Conservation (phyloP, 2,797 vertebrate genomes). For the Pantherophis alleghaniensis region DNA sequence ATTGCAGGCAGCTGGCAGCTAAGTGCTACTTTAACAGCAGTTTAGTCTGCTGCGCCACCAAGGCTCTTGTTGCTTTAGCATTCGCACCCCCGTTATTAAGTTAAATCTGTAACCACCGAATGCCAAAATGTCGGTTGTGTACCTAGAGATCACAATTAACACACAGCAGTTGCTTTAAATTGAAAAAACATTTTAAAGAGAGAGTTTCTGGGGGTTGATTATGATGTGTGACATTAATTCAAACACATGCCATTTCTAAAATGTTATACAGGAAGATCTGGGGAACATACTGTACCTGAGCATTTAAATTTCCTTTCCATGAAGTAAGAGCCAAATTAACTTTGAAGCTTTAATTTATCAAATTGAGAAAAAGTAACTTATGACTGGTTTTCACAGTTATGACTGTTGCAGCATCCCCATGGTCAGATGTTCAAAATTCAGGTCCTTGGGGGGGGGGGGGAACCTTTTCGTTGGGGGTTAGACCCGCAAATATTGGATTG, state of each 20-base stretch:
- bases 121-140: background rate
- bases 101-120: constrained; percentile 16
- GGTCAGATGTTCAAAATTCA: background rate
- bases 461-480: too few relatives aligned
- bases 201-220: background rate
- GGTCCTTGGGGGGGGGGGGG: background rate
- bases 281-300: background rate
- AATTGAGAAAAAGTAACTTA: background rate
- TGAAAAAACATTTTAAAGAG: background rate
- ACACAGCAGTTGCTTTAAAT: background rate
- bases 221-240: background rate
- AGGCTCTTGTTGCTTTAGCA: constrained; percentile 28
- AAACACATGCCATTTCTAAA: background rate
- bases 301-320: background rate
- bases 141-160: constrained; percentile 17
- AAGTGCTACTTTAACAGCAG: too few relatives aligned
- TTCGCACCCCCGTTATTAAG: constrained; percentile 23
- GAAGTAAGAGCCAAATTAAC: background rate
- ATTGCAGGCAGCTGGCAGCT: too few relatives aligned
- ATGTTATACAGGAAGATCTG: background rate
- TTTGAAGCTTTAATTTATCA: background rate
- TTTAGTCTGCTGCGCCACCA: too few relatives aligned
- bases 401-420: background rate
- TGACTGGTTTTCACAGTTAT: too few relatives aligned
- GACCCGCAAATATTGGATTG: too few relatives aligned